Conservation (phyloP, 2,797 vertebrate genomes). For the Peromyscus melanophrys region DNA sequence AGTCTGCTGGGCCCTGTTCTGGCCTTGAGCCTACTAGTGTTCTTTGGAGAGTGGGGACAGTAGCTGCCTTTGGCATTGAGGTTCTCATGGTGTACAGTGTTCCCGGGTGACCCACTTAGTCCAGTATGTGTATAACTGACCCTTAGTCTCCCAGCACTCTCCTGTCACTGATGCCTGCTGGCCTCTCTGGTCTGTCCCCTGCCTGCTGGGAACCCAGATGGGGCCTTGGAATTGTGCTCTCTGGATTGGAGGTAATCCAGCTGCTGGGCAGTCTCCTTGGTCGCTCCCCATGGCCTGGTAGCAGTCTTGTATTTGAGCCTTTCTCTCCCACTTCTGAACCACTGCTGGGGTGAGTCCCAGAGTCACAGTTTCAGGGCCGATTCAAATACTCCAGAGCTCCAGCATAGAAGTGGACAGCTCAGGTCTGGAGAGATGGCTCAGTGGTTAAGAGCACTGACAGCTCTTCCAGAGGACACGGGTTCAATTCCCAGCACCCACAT, state of each 20-base stretch:
- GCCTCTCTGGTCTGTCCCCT: neutral
- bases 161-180: neutral
- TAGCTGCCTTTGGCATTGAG: neutral
- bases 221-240: neutral
- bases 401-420: neutral
- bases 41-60: neutral
- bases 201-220: too few species aligned
- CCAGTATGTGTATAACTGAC: neutral
- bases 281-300: neutral
- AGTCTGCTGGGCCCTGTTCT: neutral
- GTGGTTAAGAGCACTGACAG: too few species aligned
- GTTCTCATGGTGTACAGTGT: neutral
- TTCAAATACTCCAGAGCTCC: neutral
- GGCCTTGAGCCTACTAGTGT: neutral
- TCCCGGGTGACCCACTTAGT: neutral
- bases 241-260: neutral
- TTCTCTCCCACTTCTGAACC: neutral
- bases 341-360: neutral
- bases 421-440: too few species aligned
- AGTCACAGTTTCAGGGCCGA: neutral
- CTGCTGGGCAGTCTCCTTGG: neutral
- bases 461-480: too few species aligned
- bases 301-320: neutral
- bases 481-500: too few species aligned
- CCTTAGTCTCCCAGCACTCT: neutral